Conservation (phyloP, 2,797 vertebrate genomes). For the Psittacula echo region DNA sequence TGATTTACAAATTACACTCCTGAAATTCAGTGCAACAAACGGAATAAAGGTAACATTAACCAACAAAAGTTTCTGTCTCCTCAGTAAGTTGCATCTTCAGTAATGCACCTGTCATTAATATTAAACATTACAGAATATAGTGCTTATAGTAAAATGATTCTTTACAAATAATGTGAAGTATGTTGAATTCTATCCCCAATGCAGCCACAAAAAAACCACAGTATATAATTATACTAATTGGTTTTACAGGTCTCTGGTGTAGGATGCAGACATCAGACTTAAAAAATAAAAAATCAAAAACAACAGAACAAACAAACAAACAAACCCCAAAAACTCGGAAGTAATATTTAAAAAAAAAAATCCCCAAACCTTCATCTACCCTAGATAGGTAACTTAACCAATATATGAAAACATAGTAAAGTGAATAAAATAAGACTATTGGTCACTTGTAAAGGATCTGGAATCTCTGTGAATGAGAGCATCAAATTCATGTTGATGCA, state of each 20-base stretch:
- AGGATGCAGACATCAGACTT: constrained; percentile 14
- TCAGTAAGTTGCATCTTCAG: constrained; percentile 46
- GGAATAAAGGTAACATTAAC: constrained; percentile 46
- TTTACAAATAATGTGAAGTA: constrained; percentile 56
- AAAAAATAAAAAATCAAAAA: not conserved
- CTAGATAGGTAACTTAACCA: constrained; percentile 19
- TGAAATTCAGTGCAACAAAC: constrained; percentile 75
- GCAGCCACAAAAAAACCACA: constrained; percentile 47
- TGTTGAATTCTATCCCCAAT: constrained; percentile 57
- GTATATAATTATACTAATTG: constrained; percentile 31
- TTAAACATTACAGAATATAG: constrained; percentile 53
- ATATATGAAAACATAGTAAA: constrained; percentile 7
- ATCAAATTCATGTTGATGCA: not conserved
- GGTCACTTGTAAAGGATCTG: not conserved
- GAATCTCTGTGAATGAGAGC: constrained; percentile 1
- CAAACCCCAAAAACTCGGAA: not conserved
- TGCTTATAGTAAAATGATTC: constrained; percentile 54
- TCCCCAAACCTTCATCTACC: constrained; percentile 34
- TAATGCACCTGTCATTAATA: constrained; percentile 42
- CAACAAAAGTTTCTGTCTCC: constrained; percentile 46
- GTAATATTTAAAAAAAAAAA: constrained; percentile 6
- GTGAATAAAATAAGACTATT: constrained; percentile 22
- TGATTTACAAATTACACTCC: constrained; percentile 58
- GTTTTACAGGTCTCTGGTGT: constrained; percentile 49
- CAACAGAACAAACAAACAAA: not conserved